phyloP scores from a whole-genome alignment of 2,888 invertebrate species.

The Coelinius sp. region DNA sequence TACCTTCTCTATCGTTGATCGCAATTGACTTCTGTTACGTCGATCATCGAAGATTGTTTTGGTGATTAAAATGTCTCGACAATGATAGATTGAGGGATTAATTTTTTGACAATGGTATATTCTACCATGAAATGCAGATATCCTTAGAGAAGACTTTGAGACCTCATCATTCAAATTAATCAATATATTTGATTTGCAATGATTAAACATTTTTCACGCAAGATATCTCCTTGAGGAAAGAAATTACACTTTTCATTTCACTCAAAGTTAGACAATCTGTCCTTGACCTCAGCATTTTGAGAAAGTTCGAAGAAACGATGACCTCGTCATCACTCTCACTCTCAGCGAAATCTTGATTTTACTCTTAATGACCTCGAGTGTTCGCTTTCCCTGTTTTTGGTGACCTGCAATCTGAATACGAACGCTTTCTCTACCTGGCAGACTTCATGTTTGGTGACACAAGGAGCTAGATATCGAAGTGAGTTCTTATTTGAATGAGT shows the following conservation, averaged over 20 bases:
- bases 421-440: constrained; percentile 14
- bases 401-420: constrained; percentile 51
- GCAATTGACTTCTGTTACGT: background rate
- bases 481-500: background rate
- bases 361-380: constrained; percentile 26
- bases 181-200: background rate
- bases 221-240: background rate
- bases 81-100: too few relatives aligned
- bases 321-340: constrained; percentile 22
- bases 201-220: background rate
- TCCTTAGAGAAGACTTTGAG: background rate
- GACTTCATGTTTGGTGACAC: background rate
- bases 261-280: background rate
- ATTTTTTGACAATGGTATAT: background rate
- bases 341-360: constrained; percentile 14
- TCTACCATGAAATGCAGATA: background rate
- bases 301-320: background rate
- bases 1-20: background rate
- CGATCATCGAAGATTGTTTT: too few relatives aligned
- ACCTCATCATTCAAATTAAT: background rate
- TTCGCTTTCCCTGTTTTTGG: constrained; percentile 51
- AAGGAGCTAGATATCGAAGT: background rate
- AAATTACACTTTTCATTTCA: background rate
- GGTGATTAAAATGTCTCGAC: too few relatives aligned
- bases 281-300: background rate